Evolutionary conservation across 2,797 vertebrate genomes (phyloP).

Genomic region (Serranus cabrilla): DNA sequence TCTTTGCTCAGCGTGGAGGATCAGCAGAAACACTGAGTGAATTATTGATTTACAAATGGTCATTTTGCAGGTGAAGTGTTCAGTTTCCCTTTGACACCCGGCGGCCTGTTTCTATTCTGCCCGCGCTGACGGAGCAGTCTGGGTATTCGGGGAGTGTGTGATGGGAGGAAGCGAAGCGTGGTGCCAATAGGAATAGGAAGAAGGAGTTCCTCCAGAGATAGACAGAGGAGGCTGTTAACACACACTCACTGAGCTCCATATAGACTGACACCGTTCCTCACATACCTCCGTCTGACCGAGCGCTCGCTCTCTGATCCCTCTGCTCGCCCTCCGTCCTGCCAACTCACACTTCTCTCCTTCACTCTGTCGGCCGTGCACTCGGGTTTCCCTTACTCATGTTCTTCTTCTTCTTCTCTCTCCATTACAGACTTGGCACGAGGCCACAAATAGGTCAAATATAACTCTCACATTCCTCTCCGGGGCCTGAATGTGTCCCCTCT

Average conservation of each 20-base stretch:
- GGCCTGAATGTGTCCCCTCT: slow-evolving; percentile 67
- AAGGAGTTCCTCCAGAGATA: slow-evolving; percentile 81
- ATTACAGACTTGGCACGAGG: slow-evolving; percentile 71
- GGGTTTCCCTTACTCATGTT: slow-evolving; percentile 66
- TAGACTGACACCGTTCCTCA: slow-evolving; percentile 80
- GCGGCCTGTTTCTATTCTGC: slow-evolving; percentile 34
- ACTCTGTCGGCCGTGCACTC: slow-evolving; percentile 43
- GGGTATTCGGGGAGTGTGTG: slow-evolving; percentile 58
- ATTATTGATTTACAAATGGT: too few relatives aligned
- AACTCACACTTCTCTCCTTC: slow-evolving; percentile 60
- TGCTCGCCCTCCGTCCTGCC: slow-evolving; percentile 33
- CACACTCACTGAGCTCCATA: slow-evolving; percentile 73
- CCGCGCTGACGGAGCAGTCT: slow-evolving; percentile 61
- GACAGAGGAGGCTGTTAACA: slow-evolving; percentile 75
- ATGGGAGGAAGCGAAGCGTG: slow-evolving; percentile 64
- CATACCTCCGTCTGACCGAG: slow-evolving; percentile 64
- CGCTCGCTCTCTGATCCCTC: slow-evolving; percentile 35
- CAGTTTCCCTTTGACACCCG: not conserved
- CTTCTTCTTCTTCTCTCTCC: slow-evolving; percentile 58
- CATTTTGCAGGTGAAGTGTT: too few relatives aligned
- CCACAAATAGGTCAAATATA: slow-evolving; percentile 78
- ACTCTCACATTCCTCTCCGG: slow-evolving; percentile 71
- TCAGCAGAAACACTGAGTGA: too few relatives aligned
- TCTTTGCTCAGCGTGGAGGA: too few relatives aligned
- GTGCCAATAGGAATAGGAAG: slow-evolving; percentile 82